These are phyloP conservation scores for Lasioglossum albipes DNA, from an alignment of 1,140 invertebrate genomes.

Conservation along the genomic window DNA sequence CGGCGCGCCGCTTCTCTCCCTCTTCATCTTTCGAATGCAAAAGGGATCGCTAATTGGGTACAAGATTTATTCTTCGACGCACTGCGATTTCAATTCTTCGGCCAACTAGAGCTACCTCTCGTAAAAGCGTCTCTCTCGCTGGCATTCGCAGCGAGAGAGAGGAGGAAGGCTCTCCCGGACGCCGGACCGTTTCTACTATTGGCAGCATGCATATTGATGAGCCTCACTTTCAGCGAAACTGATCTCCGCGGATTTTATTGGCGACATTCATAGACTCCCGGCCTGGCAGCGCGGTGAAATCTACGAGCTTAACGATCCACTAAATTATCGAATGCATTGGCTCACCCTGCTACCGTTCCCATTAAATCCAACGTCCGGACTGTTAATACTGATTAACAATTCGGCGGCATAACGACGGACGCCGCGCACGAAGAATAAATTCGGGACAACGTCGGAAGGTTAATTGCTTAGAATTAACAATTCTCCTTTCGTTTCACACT, in stretches of 20 bases:
- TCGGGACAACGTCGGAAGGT: too few relatives aligned
- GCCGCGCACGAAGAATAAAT: too few relatives aligned
- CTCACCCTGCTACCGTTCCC: slow-evolving; percentile 8
- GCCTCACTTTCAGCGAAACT: background rate
- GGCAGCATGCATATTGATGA: slow-evolving; percentile 10
- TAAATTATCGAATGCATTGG: slow-evolving; percentile 48
- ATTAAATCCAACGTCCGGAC: slow-evolving; percentile 40
- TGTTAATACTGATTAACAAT: slow-evolving; percentile 52
- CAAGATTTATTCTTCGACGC: slow-evolving; percentile 7
- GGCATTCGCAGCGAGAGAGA: background rate
- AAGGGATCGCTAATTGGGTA: slow-evolving; percentile 1
- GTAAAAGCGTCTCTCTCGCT: background rate
- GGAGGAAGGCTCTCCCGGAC: background rate
- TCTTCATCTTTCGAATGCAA: background rate
- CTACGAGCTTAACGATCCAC: slow-evolving; percentile 44
- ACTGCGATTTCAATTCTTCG: slow-evolving; percentile 1
- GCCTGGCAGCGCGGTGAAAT: slow-evolving; percentile 31
- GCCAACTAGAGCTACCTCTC: background rate
- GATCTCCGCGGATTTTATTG: slow-evolving; percentile 23
- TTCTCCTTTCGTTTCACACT: too few relatives aligned
- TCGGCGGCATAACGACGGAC: too few relatives aligned
- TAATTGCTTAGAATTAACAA: too few relatives aligned
- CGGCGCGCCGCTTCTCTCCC: background rate
- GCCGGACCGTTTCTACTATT: background rate
- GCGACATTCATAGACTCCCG: slow-evolving; percentile 9